These are phyloP conservation scores for Stenchaetothrips biformis DNA, from an alignment of 2,888 invertebrate species.

Conservation along the genomic window DNA sequence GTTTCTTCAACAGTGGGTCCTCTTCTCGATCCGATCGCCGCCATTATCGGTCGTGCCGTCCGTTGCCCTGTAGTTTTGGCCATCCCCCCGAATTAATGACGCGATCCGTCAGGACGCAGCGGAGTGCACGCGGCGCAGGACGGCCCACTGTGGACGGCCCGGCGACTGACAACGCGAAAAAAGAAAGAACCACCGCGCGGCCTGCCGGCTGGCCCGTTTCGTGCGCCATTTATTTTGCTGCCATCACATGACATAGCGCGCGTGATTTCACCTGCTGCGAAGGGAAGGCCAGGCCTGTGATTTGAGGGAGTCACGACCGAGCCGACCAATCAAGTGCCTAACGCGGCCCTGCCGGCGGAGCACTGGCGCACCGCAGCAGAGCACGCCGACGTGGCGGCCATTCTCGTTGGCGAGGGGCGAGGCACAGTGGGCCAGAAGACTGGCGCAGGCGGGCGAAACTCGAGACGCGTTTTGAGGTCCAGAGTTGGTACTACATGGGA, in stretches of 20 bases:
- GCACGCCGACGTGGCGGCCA: not conserved
- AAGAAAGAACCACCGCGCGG: not conserved
- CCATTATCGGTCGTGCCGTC: no score
- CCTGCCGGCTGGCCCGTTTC: not conserved
- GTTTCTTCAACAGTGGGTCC: no score
- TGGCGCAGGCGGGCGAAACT: no score
- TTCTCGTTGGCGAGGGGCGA: not conserved
- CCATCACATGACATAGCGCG: slow-evolving; percentile 10
- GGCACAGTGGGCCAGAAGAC: not conserved
- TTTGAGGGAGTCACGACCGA: not conserved
- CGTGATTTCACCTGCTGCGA: slow-evolving; percentile 9
- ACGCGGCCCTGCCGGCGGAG: not conserved
- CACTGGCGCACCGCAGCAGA: not conserved
- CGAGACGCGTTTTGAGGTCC: no score
- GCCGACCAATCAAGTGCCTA: not conserved
- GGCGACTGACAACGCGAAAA: not conserved
- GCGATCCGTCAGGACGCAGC: no score
- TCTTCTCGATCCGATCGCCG: no score
- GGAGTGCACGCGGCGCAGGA: no score
- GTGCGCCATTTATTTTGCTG: slow-evolving; percentile 17
- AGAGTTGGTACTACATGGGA: no score
- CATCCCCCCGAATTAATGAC: no score
- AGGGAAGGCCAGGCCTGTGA: not conserved
- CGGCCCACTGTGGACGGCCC: no score
- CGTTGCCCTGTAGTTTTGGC: no score